Conservation (phyloP, 2,888 invertebrate genomes). For the Athripsodes cinereus region DNA sequence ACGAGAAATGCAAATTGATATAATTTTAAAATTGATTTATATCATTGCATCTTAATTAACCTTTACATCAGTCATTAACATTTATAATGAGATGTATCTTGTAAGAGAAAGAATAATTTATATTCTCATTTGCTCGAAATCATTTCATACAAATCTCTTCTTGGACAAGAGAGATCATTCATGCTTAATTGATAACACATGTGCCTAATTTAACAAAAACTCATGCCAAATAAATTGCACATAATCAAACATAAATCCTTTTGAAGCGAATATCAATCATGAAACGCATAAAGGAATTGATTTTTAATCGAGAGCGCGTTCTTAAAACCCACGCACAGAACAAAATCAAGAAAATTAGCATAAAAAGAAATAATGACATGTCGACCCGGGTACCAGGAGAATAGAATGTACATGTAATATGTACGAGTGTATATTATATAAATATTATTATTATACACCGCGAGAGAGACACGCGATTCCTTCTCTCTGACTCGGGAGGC, state of each 20-base stretch:
- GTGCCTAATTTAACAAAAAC: neutral
- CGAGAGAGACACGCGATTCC: slow-evolving; percentile 18
- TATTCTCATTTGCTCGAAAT: neutral
- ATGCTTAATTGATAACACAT: neutral
- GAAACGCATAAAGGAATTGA: neutral
- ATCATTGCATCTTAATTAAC: too few relatives aligned
- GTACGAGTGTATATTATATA: too few relatives aligned
- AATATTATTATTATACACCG: too few relatives aligned
- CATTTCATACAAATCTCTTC: neutral
- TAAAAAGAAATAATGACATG: slow-evolving; percentile 18
- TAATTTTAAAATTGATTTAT: too few relatives aligned
- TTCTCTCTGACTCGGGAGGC: slow-evolving; percentile 8
- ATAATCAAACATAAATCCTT: slow-evolving; percentile 1
- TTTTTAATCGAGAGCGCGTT: slow-evolving; percentile 11
- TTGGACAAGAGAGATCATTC: neutral
- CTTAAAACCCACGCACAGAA: slow-evolving; percentile 7
- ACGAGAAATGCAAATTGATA: too few relatives aligned
- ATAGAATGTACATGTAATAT: neutral
- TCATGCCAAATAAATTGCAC: neutral
- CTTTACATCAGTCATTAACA: too few relatives aligned
- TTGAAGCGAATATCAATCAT: neutral
- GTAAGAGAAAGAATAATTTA: neutral
- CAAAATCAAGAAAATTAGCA: slow-evolving; percentile 7
- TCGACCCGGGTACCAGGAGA: slow-evolving; percentile 8
- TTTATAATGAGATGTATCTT: too few relatives aligned